Evolutionary conservation across 2,113 vertebrate genomes (phyloP).

Genomic region (Bubo scandiacus): DNA sequence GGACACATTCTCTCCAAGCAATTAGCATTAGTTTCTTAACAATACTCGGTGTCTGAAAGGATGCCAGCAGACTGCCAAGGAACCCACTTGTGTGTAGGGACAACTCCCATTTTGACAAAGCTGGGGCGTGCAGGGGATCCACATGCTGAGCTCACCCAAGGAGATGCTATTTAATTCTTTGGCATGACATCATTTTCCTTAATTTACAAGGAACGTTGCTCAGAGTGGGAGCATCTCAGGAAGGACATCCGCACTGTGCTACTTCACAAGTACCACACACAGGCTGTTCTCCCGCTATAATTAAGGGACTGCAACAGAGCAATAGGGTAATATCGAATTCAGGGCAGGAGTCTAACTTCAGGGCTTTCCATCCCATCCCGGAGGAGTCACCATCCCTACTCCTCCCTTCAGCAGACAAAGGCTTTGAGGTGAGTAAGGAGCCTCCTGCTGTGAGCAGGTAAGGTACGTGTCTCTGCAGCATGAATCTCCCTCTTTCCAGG

Average conservation of each 20-base stretch:
- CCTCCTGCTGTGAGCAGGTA: neutral
- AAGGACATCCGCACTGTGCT: neutral
- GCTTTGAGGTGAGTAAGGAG: neutral
- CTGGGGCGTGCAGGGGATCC: neutral
- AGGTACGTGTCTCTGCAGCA: neutral
- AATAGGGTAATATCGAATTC: neutral
- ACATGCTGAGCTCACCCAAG: neutral
- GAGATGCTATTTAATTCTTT: slow-evolving; percentile 4
- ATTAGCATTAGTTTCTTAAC: neutral
- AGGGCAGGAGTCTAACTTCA: neutral
- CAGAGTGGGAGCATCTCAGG: neutral
- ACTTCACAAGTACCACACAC: slow-evolving; percentile 26
- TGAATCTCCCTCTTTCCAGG: neutral
- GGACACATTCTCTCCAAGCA: neutral
- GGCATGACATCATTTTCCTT: neutral
- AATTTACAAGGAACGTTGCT: neutral
- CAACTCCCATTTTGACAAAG: neutral
- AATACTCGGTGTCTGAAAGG: neutral
- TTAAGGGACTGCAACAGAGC: neutral
- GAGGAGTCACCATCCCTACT: neutral
- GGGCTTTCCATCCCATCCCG: neutral
- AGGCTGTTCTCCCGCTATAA: neutral
- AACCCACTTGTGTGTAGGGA: neutral
- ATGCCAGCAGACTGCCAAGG: slow-evolving; percentile 24
- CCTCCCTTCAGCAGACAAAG: fast-evolving